Evolutionary conservation across 1,140 invertebrate species (phyloP).

Genomic region (Frieseomelitta varia): DNA sequence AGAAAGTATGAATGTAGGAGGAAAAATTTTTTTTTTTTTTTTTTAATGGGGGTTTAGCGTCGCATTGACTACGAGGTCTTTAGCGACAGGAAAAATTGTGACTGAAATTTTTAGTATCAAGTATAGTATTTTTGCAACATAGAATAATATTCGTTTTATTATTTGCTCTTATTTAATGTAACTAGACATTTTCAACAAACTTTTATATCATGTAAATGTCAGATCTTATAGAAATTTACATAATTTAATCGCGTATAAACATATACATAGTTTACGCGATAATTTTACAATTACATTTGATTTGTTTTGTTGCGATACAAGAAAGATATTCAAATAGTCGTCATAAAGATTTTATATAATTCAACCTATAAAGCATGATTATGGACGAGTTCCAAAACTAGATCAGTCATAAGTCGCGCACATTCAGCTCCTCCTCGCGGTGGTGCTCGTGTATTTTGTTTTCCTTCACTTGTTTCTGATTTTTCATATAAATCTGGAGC

Average conservation of each 20-base stretch:
- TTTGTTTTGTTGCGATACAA: constrained; percentile 1
- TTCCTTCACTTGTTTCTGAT: constrained; percentile 71
- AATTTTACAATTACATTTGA: not conserved
- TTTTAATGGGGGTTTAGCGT: too few relatives aligned
- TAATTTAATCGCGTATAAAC: not conserved
- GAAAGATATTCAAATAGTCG: not conserved
- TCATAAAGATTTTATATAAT: not conserved
- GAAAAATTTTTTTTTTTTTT: too few relatives aligned
- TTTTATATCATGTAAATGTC: not conserved
- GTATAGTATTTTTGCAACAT: constrained; percentile 33
- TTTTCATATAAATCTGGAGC: constrained; percentile 87
- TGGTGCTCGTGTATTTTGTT: constrained; percentile 66
- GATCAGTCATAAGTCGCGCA: constrained; percentile 79
- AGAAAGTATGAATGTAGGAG: not conserved
- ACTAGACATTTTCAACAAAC: not conserved
- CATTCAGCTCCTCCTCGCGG: constrained; percentile 76
- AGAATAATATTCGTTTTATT: constrained; percentile 7
- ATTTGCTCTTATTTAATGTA: not conserved
- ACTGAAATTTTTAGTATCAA: constrained; percentile 24
- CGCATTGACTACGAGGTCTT: too few relatives aligned
- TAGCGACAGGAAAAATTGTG: constrained; percentile 16
- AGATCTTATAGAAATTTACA: constrained; percentile 8
- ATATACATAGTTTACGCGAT: not conserved
- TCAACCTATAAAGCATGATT: constrained; percentile 73
- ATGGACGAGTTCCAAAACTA: constrained; percentile 77